A percentile compares a stretch with the other conserved stretches of the same genome.
Evolutionary conservation across 2,888 invertebrate species (phyloP).

Genomic region (Xanthorhoe designata): DNA sequence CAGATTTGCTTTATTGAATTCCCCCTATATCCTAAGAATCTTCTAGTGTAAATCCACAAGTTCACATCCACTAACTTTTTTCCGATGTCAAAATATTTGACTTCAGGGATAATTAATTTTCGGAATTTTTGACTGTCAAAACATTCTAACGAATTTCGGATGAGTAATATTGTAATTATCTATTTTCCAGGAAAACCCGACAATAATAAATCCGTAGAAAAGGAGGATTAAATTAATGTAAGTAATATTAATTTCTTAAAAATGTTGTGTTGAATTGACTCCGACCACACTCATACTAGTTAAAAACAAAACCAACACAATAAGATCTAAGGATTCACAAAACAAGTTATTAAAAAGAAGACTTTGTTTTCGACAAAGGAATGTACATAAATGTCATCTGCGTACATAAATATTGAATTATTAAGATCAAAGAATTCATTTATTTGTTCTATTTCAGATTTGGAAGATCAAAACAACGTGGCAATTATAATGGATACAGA

Average conservation of each 20-base stretch:
- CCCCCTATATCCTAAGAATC: conserved; percentile 22
- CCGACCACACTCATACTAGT: too few species aligned
- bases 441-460: conserved; percentile 29
- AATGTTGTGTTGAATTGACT: not conserved
- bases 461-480: conserved; percentile 34
- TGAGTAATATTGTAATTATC: conserved; percentile 7
- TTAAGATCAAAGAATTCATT: conserved; percentile 1
- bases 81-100: not conserved
- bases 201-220: conserved; percentile 23
- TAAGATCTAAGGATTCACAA: not conserved
- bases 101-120: conserved; percentile 8
- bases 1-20: conserved; percentile 61
- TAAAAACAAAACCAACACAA: not conserved
- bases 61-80: conserved; percentile 11
- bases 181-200: conserved; percentile 33
- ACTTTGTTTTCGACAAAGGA: not conserved
- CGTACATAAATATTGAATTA: not conserved
- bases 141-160: conserved; percentile 22
- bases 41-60: conserved; percentile 12
- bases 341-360: not conserved
- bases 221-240: conserved; percentile 31
- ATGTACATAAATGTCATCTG: not conserved
- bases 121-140: conserved; percentile 17
- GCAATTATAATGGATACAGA: conserved; percentile 36
- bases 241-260: not conserved